Conservation (phyloP, 2,888 invertebrate species). For the Cyaniris semiargus region DNA sequence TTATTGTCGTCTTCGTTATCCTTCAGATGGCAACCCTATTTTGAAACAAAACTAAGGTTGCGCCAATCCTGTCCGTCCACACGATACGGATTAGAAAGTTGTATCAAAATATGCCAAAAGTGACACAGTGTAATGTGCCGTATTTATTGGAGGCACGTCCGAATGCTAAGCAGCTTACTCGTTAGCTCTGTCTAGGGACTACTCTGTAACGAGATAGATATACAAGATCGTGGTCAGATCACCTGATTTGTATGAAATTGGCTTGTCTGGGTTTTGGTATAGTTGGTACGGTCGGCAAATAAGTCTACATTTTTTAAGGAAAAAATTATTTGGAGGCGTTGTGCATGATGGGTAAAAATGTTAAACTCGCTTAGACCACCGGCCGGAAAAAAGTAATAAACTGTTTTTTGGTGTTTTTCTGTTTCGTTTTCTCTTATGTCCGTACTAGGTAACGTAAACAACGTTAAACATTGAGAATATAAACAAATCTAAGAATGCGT, state of each 20-base stretch:
- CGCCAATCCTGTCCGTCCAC: conserved; percentile 11
- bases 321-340: no score
- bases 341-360: neutral
- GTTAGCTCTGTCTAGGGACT: conserved; percentile 49
- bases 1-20: neutral
- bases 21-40: conserved; percentile 7
- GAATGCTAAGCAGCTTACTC: conserved; percentile 52
- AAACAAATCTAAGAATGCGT: neutral
- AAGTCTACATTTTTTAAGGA: neutral
- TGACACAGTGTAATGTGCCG: conserved; percentile 48
- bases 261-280: neutral
- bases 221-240: conserved; percentile 37
- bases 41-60: neutral
- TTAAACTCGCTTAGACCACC: neutral
- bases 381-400: no score
- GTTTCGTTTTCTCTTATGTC: no score
- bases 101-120: conserved; percentile 43
- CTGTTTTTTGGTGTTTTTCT: no score
- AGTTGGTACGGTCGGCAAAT: neutral
- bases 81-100: conserved; percentile 42
- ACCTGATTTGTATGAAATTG: conserved; percentile 34
- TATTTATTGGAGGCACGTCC: conserved; percentile 55
- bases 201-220: conserved; percentile 30
- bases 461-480: no score
- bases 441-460: no score